Evolutionary conservation across 2,888 invertebrate genomes (phyloP), one percentile per base, ranked within the genome.

Genomic region (Apocheima hispidaria): DNA sequence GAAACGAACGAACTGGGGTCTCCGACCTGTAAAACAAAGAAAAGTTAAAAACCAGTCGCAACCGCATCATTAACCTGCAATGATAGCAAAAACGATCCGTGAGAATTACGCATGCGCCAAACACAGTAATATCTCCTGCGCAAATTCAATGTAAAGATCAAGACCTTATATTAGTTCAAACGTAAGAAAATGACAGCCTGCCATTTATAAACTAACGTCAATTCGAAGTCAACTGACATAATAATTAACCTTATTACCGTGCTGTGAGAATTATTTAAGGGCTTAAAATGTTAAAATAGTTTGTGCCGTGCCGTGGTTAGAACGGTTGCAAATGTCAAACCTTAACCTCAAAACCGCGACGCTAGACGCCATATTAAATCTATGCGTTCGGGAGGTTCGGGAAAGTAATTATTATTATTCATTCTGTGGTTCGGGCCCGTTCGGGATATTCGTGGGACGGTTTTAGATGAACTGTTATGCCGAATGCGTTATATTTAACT

Each of bases 321-420:
- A 85, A 84, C 81, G 84, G 80, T 79, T 83, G 80, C 82, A 90
- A 91, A 92, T 90, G 88, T 88, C 89, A 91, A 91, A 90, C 92
- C 92, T 92, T 92, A 90, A 92, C 92, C 92, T 92, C 90, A 90
- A 92, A 92, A 91, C 88, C 87, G 84, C 89, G 91, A 88, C 86
- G 87, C 60, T 56, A 73, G 82, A 74, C 83, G 90, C 90, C 90
- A 90, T 90, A 73, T 89, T 90, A 81, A 84, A 68, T 66, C 66
- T 73, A n/a, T n/a, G n/a, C n/a, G n/a, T n/a, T n/a, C n/a, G n/a
- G n/a, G n/a, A n/a, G n/a, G n/a, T n/a, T n/a, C n/a, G n/a, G n/a
- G n/a, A n/a, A n/a, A n/a, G n/a, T n/a, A n/a, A n/a, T n/a, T n/a
- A n/a, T n/a, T n/a, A n/a, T n/a, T n/a, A n/a, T n/a, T n/a, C n/a